Conservation (phyloP, 2,113 vertebrate species). For the Halichoeres trimaculatus region DNA sequence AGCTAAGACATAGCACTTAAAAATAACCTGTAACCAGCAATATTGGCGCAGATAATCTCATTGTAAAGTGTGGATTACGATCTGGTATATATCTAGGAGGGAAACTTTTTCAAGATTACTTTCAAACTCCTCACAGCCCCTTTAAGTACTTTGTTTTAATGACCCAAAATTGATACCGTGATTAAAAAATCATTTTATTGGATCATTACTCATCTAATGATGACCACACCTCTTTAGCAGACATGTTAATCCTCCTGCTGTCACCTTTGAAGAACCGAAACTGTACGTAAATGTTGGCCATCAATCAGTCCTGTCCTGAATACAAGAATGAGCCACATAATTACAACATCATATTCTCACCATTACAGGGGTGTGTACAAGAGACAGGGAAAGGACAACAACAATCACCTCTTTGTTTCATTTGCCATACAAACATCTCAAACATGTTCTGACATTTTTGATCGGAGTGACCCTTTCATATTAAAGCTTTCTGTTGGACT, state of each 20-base stretch:
- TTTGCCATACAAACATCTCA: not conserved
- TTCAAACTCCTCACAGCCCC: too few species aligned
- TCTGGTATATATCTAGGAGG: too few species aligned
- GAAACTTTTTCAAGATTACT: too few species aligned
- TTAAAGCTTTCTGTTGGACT: not conserved
- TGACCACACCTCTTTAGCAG: not conserved
- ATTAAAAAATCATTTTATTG: not conserved
- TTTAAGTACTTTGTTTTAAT: not conserved
- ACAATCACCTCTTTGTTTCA: not conserved
- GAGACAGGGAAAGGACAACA: not conserved
- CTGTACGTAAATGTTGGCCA: not conserved
- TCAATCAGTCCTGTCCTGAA: slow-evolving; percentile 7
- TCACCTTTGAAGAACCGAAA: not conserved
- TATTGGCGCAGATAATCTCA: too few species aligned
- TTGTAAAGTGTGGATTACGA: too few species aligned
- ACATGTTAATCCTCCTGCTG: not conserved
- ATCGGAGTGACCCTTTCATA: too few species aligned
- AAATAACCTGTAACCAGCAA: too few species aligned
- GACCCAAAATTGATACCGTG: not conserved
- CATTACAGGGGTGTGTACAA: slow-evolving; percentile 5
- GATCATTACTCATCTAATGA: not conserved
- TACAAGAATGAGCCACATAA: slow-evolving; percentile 3
- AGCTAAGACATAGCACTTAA: too few species aligned
- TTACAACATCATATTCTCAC: not conserved
- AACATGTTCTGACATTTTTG: not conserved